Evolutionary conservation across 2,797 vertebrate genomes (phyloP), one percentile per base, ranked within the genome.

Genomic region (Acanthornis magna): DNA sequence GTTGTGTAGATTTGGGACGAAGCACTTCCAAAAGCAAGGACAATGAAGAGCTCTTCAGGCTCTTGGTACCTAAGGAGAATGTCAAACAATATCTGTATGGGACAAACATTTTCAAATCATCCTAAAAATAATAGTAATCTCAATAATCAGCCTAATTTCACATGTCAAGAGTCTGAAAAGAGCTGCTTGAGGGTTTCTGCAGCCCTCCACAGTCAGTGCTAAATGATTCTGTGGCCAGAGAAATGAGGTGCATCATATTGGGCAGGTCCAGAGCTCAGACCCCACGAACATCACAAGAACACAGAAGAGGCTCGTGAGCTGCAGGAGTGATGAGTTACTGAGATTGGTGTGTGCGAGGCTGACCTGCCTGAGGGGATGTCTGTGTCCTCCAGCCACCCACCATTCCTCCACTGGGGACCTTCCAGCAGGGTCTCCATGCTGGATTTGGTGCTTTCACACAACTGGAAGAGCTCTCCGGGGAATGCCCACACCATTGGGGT

Each of bases 21-120:
- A 92, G 71, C 81, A 71, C 67, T 92, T 82, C 74, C 85, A 66
- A 11, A 58, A 0, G 1, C 66, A 58, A 93, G 88, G 77, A 89
- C 89, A 85, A 17, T 91, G 68, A 94, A 96, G 94, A 23, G 68
- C 91, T 93, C 96, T 95, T 57, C 75, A 93, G 53, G 45, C 67
- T 76, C 81, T 92, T 62, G 27, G 38, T 70, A 23, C 62, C 77
- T 47, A 48, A 87, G 75, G 67, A 85, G 78, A 93, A 91, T 77
- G 82, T 85, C 87, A 94, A 92, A 91, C 86, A 93, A 67, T 54
- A 74, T 61, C 89, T 76, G 74, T 29, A 8, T 5, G 82, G 85
- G 78, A 85, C 86, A 95, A 93, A 87, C n/a, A 88, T 85, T 95
- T 96, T 80, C 66, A 88, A 77, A 74, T 83, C 82, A 19, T 66